Evolutionary conservation across 2,888 invertebrate genomes (phyloP).

Genomic region (Brachypterus glaber): DNA sequence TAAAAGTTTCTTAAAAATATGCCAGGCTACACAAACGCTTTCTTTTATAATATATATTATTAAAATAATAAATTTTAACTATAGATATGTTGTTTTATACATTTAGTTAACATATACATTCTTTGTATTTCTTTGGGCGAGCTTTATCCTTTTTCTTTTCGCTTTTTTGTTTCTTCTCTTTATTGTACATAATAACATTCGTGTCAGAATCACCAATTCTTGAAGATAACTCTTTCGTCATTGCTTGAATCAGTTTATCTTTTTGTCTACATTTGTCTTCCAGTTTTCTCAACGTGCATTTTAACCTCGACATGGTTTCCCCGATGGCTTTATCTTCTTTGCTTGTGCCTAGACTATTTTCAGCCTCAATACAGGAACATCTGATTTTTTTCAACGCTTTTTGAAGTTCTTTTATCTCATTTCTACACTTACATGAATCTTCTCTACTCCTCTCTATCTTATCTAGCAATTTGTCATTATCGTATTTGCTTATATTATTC

Average conservation of each 20-base stretch:
- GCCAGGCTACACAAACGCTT: too few species aligned
- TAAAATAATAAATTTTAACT: too few species aligned
- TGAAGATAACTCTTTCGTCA: slow-evolving; percentile 31
- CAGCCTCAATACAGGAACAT: slow-evolving; percentile 27
- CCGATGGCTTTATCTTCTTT: slow-evolving; percentile 25
- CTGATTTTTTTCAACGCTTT: slow-evolving; percentile 25
- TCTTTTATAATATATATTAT: too few species aligned
- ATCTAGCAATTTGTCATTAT: slow-evolving; percentile 17
- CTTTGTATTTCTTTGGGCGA: too few species aligned
- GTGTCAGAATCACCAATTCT: slow-evolving; percentile 25
- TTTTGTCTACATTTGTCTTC: slow-evolving; percentile 34
- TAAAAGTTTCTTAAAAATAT: too few species aligned
- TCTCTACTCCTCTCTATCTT: slow-evolving; percentile 19
- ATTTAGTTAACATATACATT: too few species aligned
- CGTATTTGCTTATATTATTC: slow-evolving; percentile 11
- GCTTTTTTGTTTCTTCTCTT: too few species aligned
- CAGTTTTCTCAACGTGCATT: slow-evolving; percentile 30
- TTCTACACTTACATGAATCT: slow-evolving; percentile 24
- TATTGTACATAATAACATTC: too few species aligned
- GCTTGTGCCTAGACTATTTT: slow-evolving; percentile 16
- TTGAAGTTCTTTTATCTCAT: slow-evolving; percentile 26
- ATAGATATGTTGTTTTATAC: too few species aligned
- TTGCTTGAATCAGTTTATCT: slow-evolving; percentile 33
- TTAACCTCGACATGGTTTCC: slow-evolving; percentile 30
- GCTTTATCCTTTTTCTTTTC: too few species aligned